Evolutionary conservation across 2,888 invertebrate genomes (phyloP).

Genomic region (Acanthoscelides obtectus): DNA sequence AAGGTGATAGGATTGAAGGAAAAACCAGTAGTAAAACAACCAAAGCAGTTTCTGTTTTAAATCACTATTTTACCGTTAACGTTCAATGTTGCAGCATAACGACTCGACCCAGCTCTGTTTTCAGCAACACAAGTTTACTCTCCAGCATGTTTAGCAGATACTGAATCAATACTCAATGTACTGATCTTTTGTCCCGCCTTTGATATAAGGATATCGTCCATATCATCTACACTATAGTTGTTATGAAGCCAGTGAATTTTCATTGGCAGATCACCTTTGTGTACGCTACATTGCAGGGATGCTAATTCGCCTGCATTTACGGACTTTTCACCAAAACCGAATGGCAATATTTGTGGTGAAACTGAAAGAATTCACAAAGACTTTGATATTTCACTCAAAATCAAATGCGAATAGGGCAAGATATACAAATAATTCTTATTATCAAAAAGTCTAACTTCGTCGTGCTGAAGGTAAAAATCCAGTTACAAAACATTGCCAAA

Average conservation of each 20-base stretch:
- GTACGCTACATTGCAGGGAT: conserved; percentile 56
- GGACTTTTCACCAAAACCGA: conserved; percentile 69
- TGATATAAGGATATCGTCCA: conserved; percentile 41
- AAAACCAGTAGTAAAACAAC: too few species aligned
- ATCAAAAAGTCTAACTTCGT: too few species aligned
- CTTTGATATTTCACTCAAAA: too few species aligned
- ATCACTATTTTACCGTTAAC: conserved; percentile 60
- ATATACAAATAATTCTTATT: too few species aligned
- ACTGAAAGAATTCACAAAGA: conserved; percentile 57
- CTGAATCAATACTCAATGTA: conserved; percentile 55
- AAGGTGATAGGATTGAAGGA: too few species aligned
- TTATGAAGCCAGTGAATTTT: conserved; percentile 67
- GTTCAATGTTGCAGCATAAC: conserved; percentile 58
- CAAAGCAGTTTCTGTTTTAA: too few species aligned
- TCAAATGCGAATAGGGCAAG: too few species aligned
- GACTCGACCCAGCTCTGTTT: conserved; percentile 53
- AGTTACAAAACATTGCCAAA: too few species aligned
- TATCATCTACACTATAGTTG: conserved; percentile 39
- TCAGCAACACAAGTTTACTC: conserved; percentile 59
- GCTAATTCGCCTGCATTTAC: conserved; percentile 43
- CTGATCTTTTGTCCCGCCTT: conserved; percentile 50
- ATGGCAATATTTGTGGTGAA: conserved; percentile 72
- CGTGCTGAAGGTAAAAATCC: too few species aligned
- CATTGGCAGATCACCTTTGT: conserved; percentile 73
- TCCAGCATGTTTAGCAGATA: conserved; percentile 56